Evolutionary conservation across 2,888 invertebrate species (phyloP), one percentile per base, ranked within the genome.

Genomic region (Lithophane leautieri): DNA sequence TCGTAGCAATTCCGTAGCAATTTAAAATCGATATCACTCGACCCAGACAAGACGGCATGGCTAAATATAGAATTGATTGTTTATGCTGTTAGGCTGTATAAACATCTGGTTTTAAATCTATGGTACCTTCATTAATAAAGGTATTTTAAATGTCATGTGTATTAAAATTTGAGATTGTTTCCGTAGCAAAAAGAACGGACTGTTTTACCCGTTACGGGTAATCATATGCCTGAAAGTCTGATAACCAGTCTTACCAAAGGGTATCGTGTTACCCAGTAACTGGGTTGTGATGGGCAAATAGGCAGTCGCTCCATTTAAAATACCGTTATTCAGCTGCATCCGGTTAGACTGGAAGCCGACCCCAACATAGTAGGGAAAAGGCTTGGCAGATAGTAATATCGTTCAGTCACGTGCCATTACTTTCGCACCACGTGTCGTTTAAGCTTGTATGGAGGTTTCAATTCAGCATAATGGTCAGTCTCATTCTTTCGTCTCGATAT

Each of bases 41-140:
- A 63, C 67, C 56, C 78, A 79, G 71, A 66, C 83, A 70, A 76
- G 28, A 52, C 63, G 71, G 56, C 42, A 54, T 28, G 25, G 16
- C 85, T 87, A 84, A 89, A 89, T 82, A 88, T 91, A 90, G 87
- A 88, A 69, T 84, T 70, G 76, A 87, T 79, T 82, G 77, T 78
- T 79, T 82, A 75, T 72, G 72, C 34, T 70, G 73, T 85, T 81
- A 72, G 70, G 67, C 42, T 70, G 70, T 74, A 42, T 79, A 79
- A 78, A 80, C 81, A 70, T 56, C 65, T 75, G 72, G 67, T 78
- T 74, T 77, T 79, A 67, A 79, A 58, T 70, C 65, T 68, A 60
- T 81, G 62, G 65, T 72, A 28, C 8, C 7, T 65, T 34, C 11
- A n/a, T 63, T 50, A 47, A 12, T 40, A 34, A 40, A n/a, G 8